Percentiles rank a stretch among this genome's conserved stretches.
Conservation (phyloP, 2,113 vertebrate species). For the Rhipidura dahli region DNA sequence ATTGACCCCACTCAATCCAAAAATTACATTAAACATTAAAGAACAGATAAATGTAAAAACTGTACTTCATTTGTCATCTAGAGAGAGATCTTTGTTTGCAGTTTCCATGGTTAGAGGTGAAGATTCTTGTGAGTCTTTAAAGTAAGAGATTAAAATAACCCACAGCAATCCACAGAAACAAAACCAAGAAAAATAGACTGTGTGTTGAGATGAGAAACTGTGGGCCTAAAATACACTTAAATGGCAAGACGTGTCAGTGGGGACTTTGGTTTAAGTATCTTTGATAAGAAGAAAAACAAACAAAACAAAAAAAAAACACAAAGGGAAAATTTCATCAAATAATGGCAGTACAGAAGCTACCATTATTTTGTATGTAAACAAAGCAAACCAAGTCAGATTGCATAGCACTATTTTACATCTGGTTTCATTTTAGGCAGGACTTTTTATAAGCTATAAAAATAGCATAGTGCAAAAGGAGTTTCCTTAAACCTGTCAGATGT, state of each 20-base stretch:
- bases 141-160: neutral
- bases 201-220: neutral
- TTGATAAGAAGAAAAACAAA: neutral
- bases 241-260: neutral
- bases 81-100: slow-evolving; percentile 75
- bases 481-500: neutral
- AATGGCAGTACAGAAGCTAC: neutral
- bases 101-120: neutral
- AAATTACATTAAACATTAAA: slow-evolving; percentile 74
- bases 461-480: neutral
- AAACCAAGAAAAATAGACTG: neutral
- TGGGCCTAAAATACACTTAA: neutral
- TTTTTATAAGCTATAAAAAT: neutral
- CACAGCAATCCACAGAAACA: neutral
- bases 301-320: neutral
- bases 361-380: neutral
- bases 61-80: slow-evolving; percentile 76
- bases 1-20: slow-evolving; percentile 61
- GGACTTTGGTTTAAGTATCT: neutral
- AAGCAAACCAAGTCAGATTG: neutral
- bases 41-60: slow-evolving; percentile 75
- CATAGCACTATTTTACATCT: neutral
- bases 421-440: neutral
- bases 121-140: neutral
- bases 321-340: neutral